phyloP scores from a whole-genome alignment of 2,888 invertebrate species.

The Heliconius cydno region DNA sequence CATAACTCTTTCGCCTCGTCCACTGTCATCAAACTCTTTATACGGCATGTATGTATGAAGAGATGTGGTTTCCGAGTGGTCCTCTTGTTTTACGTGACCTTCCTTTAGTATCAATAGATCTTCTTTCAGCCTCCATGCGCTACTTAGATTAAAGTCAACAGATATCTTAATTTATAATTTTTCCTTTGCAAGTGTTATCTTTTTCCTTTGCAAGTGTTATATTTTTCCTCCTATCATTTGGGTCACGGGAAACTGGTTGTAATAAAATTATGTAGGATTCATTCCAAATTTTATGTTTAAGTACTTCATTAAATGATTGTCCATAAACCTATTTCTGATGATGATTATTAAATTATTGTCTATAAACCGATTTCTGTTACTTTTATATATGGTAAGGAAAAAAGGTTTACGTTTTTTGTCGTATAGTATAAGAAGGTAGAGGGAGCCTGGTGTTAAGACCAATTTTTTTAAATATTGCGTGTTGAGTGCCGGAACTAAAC shows the following conservation, averaged over 20 bases:
- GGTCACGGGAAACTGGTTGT: conserved; percentile 27
- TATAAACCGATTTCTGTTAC: conserved; percentile 16
- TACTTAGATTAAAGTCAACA: not conserved
- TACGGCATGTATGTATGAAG: too few species aligned
- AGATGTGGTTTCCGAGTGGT: too few species aligned
- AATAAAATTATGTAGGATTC: conserved; percentile 15
- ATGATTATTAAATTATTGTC: too few species aligned
- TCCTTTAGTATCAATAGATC: not conserved
- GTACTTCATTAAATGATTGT: not conserved
- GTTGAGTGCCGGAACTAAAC: too few species aligned
- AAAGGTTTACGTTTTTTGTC: too few species aligned
- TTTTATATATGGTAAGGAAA: too few species aligned
- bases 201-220: conserved; percentile 27
- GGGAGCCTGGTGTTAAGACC: too few species aligned
- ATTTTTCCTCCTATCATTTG: conserved; percentile 33
- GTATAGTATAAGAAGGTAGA: too few species aligned
- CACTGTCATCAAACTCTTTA: too few species aligned
- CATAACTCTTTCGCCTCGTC: too few species aligned
- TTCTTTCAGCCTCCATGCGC: not conserved
- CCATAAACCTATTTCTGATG: not conserved
- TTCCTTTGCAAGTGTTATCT: conserved; percentile 24
- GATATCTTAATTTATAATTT: conserved; percentile 3
- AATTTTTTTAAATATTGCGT: too few species aligned
- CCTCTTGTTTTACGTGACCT: too few species aligned
- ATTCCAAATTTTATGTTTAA: conserved; percentile 15